Evolutionary conservation across 1,140 invertebrate genomes (phyloP).

Genomic region (Drosophila oshimai): DNA sequence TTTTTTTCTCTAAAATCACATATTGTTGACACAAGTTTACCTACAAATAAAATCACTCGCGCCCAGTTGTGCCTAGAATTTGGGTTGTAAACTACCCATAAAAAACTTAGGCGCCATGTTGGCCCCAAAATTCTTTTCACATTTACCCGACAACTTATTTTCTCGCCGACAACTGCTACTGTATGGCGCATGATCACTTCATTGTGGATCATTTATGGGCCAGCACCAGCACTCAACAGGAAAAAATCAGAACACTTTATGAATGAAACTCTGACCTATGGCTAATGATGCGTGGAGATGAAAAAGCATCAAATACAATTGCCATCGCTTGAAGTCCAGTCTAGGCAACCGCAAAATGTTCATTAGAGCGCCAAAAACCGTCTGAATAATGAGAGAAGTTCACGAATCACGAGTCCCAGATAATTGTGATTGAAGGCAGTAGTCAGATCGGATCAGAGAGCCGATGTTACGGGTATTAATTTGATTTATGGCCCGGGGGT

Average conservation of each 20-base stretch:
- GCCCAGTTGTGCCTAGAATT: too few relatives aligned
- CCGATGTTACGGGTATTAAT: conserved; percentile 44
- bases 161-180: conserved; percentile 13
- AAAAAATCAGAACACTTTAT: conserved; percentile 33
- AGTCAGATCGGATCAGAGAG: conserved; percentile 12
- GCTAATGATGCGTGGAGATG: conserved; percentile 43
- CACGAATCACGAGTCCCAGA: conserved; percentile 16
- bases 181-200: conserved; percentile 37
- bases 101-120: neutral
- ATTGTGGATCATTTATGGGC: conserved; percentile 28
- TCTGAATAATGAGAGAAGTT: conserved; percentile 45
- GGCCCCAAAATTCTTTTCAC: neutral
- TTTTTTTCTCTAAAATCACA: too few relatives aligned
- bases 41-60: too few relatives aligned
- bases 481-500: conserved; percentile 31
- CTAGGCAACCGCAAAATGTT: conserved; percentile 55
- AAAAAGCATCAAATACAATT: conserved; percentile 18
- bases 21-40: too few relatives aligned
- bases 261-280: conserved; percentile 49
- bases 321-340: conserved; percentile 4
- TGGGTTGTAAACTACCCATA: neutral
- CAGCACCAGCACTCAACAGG: neutral
- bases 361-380: conserved; percentile 53
- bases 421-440: conserved; percentile 41
- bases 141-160: neutral